Evolutionary conservation across 2,797 vertebrate species (phyloP).

Genomic region (Xyrichtys novacula): DNA sequence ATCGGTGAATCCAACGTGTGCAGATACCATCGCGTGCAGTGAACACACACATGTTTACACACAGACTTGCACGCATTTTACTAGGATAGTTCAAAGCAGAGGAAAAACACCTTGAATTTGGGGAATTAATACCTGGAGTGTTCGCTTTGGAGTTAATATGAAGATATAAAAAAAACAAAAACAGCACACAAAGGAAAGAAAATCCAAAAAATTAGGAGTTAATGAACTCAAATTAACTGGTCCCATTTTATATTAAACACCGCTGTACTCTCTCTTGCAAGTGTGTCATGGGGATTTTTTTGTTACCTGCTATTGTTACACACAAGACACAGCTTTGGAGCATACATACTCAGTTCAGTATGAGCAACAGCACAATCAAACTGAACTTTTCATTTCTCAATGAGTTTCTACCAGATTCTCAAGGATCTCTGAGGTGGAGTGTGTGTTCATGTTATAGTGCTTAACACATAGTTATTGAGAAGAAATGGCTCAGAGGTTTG

Average conservation of each 20-base stretch:
- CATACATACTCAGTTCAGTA: background rate
- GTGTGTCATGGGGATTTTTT: background rate
- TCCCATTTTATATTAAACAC: slow-evolving; percentile 13
- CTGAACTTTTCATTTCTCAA: too few relatives aligned
- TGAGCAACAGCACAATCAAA: too few relatives aligned
- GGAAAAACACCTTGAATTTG: slow-evolving; percentile 27
- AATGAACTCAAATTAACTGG: slow-evolving; percentile 30
- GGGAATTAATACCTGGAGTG: slow-evolving; percentile 47
- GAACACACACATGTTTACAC: slow-evolving; percentile 32
- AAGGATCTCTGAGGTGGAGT: too few relatives aligned
- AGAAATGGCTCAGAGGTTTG: too few relatives aligned
- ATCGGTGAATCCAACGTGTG: slow-evolving; percentile 34
- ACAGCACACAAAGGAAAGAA: background rate
- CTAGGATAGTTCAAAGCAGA: slow-evolving; percentile 32
- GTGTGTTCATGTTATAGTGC: too few relatives aligned
- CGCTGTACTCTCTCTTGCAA: background rate
- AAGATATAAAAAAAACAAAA: slow-evolving; percentile 39
- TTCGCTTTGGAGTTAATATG: slow-evolving; percentile 29
- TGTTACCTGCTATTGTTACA: too few relatives aligned
- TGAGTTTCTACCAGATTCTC: too few relatives aligned
- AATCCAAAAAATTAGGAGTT: background rate
- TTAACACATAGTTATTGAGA: too few relatives aligned
- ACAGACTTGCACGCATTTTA: slow-evolving; percentile 23
- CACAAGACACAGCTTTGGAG: background rate
- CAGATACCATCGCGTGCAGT: slow-evolving; percentile 48